A percentile compares a stretch with the other conserved stretches of the same genome.
phyloP scores from a whole-genome alignment of 2,888 invertebrate genomes.

The Dermolepida albohirtum region DNA sequence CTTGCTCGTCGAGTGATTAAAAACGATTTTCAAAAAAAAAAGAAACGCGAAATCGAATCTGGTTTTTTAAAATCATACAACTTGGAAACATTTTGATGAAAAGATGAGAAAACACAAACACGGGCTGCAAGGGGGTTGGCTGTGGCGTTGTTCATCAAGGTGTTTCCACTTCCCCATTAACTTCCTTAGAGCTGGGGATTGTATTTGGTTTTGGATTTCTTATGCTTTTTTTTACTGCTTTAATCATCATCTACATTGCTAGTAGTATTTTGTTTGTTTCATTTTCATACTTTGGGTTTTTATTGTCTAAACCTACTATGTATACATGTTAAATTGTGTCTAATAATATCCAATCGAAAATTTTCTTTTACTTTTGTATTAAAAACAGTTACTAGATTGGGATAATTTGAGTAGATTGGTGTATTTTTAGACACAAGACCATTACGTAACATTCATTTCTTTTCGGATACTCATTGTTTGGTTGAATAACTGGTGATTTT shows the following conservation, averaged over 20 bases:
- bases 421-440: too few species aligned
- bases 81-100: slow-evolving; percentile 68
- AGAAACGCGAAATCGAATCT: slow-evolving; percentile 12
- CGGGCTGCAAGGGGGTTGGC: slow-evolving; percentile 59
- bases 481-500: slow-evolving; percentile 9
- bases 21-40: not conserved
- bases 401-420: too few species aligned
- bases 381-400: too few species aligned
- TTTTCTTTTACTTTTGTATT: too few species aligned
- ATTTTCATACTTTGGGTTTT: slow-evolving; percentile 17
- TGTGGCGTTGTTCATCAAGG: slow-evolving; percentile 66
- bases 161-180: slow-evolving; percentile 66
- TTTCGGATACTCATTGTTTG: slow-evolving; percentile 10
- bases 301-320: too few species aligned
- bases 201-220: slow-evolving; percentile 33
- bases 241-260: slow-evolving; percentile 28
- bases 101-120: slow-evolving; percentile 42
- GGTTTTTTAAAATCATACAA: slow-evolving; percentile 29
- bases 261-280: slow-evolving; percentile 22
- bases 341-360: too few species aligned
- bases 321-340: too few species aligned
- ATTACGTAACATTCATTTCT: slow-evolving; percentile 14
- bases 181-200: slow-evolving; percentile 27
- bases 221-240: slow-evolving; percentile 31
- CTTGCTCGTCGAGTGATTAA: too few species aligned